Evolutionary conservation across 2,888 invertebrate genomes (phyloP).

Genomic region (Branchipolynoe longqiensis): DNA sequence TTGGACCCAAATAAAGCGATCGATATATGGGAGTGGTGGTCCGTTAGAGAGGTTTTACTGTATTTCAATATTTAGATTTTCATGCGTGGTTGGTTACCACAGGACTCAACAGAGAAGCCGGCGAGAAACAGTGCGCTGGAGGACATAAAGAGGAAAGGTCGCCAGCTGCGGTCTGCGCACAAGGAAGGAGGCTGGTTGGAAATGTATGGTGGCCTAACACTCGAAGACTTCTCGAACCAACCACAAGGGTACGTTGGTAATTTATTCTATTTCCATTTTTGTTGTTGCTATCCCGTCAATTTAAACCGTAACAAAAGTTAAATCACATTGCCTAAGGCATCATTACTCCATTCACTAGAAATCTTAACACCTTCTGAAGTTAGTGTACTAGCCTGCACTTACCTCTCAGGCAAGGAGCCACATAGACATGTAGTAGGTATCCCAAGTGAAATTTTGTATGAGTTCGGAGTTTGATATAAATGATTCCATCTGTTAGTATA

Average conservation of each 20-base stretch:
- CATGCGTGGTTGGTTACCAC: too few relatives aligned
- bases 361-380: too few relatives aligned
- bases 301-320: neutral
- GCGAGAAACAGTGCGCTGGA: constrained; percentile 19
- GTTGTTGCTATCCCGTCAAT: neutral
- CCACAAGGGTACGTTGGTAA: constrained; percentile 49
- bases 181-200: constrained; percentile 52
- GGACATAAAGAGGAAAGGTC: constrained; percentile 45
- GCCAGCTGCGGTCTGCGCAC: constrained; percentile 57
- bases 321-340: neutral
- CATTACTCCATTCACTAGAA: neutral
- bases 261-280: neutral
- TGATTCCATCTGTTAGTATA: too few relatives aligned
- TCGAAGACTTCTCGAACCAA: constrained; percentile 48
- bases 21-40: too few relatives aligned
- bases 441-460: too few relatives aligned
- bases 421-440: too few relatives aligned
- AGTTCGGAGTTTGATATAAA: too few relatives aligned
- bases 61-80: too few relatives aligned
- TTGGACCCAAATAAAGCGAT: too few relatives aligned
- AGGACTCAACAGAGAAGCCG: neutral
- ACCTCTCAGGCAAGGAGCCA: too few relatives aligned
- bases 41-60: too few relatives aligned
- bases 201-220: constrained; percentile 28
- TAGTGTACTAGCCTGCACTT: too few relatives aligned